Evolutionary conservation across 2,113 vertebrate species (phyloP), one percentile per base, ranked within the genome.

Genomic region (Anoura caudifer): DNA sequence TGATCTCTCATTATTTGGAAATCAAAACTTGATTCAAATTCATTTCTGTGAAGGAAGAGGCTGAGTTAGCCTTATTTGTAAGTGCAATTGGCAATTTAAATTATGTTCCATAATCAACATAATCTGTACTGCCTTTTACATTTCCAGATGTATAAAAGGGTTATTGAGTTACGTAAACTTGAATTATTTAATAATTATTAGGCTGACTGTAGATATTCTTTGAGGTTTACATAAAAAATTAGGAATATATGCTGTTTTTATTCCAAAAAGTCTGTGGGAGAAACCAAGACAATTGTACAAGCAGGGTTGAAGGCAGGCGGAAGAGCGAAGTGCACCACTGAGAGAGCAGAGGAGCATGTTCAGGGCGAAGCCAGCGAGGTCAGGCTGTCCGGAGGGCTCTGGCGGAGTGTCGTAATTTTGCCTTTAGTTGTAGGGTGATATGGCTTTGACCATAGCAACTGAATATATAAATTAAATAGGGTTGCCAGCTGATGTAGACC

Each of bases 1-100:
- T 83, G 28, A 79, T 92, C 52, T 95, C 75, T 81, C 75, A 84
- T 47, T 88, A 81, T 96, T 96, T 93, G 81, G 79, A 90, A 96
- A 80, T 95, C 12, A 63, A 86, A 95, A 93, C 63, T 96, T 80
- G 50, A 75, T 63, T 87, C 95, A 84, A 65, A 65, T 93, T 76
- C 20, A 80, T 95, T 80, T 93, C 83, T 65, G 31, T 94, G 87
- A 95, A 75, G 65, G 41, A 97, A 89, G 54, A 75, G 92, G 80
- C 87, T 61, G 92, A 95, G 79, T 89, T 88, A 86, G 87, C 90
- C 90, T 92, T 95, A 81, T 81, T 95, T 84, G 59, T 89, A 84
- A 89, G 50, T 75, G 17, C 38, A 76, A 17, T 65, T 97, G 83
- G 52, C 41, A 59, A 91, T 65, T 72, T 81, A 65, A 87, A 63